Conservation (phyloP, 1,140 invertebrate genomes). For the Grapholita molesta region DNA sequence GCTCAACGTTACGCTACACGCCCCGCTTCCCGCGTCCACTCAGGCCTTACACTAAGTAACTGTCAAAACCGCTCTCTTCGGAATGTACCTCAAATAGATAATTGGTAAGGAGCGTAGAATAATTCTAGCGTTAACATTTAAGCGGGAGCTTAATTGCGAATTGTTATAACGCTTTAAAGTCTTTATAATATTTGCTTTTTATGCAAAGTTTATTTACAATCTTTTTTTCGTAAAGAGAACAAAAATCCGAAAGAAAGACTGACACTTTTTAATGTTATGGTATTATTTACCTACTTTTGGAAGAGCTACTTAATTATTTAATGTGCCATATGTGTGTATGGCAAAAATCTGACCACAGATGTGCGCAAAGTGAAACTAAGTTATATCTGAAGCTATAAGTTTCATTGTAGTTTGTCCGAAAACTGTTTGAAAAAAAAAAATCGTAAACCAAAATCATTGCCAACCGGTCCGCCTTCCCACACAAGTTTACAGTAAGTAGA, state of each 20-base stretch:
- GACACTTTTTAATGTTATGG: slow-evolving; percentile 19
- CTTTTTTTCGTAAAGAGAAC: slow-evolving; percentile 16
- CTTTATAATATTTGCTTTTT: slow-evolving; percentile 24
- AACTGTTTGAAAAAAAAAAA: slow-evolving; percentile 41
- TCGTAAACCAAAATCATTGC: slow-evolving; percentile 50
- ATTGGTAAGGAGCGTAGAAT: slow-evolving; percentile 6
- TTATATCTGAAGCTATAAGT: slow-evolving; percentile 39
- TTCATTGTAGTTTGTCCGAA: slow-evolving; percentile 30
- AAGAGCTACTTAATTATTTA: slow-evolving; percentile 9
- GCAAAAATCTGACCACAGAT: slow-evolving; percentile 28
- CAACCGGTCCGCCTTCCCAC: slow-evolving; percentile 31
- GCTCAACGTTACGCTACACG: too few species aligned
- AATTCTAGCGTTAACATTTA: not conserved
- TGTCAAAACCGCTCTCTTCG: not conserved
- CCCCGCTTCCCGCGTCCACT: too few species aligned
- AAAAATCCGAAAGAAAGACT: slow-evolving; percentile 25
- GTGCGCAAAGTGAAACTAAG: slow-evolving; percentile 35
- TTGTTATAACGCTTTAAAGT: slow-evolving; percentile 14
- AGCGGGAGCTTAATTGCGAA: not conserved
- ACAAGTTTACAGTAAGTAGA: slow-evolving; percentile 27
- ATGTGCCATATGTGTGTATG: slow-evolving; percentile 33
- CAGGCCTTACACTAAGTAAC: not conserved
- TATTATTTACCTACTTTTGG: slow-evolving; percentile 10
- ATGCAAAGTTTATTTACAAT: slow-evolving; percentile 31
- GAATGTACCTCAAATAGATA: not conserved